These are phyloP conservation scores for Cylindroiulus punctatus DNA, from an alignment of 2,888 invertebrate genomes.

Conservation along the genomic window DNA sequence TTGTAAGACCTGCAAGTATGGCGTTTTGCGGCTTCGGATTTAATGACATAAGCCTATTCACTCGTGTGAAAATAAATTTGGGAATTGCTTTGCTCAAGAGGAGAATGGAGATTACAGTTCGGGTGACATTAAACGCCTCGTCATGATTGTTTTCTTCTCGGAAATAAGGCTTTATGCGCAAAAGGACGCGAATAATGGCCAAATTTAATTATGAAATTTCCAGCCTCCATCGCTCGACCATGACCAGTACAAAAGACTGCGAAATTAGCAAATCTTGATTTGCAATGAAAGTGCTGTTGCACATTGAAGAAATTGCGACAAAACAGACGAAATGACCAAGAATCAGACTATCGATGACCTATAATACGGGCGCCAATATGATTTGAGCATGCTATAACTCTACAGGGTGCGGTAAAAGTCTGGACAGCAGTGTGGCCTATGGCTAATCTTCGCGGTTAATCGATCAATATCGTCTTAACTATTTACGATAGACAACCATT, in stretches of 20 bases:
- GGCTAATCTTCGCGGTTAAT: too few species aligned
- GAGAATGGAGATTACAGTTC: constrained; percentile 9
- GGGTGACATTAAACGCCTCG: not conserved
- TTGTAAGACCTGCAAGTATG: not conserved
- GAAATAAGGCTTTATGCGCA: not conserved
- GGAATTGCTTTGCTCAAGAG: constrained; percentile 12
- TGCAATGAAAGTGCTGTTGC: not conserved
- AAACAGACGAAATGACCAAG: too few species aligned
- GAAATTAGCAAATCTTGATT: constrained; percentile 15
- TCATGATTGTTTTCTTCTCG: not conserved
- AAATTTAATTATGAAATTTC: constrained; percentile 3
- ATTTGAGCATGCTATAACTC: too few species aligned
- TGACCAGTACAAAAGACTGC: not conserved
- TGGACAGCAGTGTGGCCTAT: too few species aligned
- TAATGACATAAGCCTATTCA: constrained; percentile 17
- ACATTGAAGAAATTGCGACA: too few species aligned
- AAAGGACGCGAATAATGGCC: not conserved
- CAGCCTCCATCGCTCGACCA: not conserved
- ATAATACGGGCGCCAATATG: too few species aligned
- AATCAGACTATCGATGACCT: too few species aligned
- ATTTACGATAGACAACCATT: too few species aligned
- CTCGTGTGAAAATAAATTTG: constrained; percentile 32
- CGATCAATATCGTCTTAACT: too few species aligned
- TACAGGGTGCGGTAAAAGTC: too few species aligned
- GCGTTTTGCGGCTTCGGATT: constrained; percentile 26